phyloP scores from a whole-genome alignment of 2,113 vertebrate species.

The Diglossa brunneiventris region DNA sequence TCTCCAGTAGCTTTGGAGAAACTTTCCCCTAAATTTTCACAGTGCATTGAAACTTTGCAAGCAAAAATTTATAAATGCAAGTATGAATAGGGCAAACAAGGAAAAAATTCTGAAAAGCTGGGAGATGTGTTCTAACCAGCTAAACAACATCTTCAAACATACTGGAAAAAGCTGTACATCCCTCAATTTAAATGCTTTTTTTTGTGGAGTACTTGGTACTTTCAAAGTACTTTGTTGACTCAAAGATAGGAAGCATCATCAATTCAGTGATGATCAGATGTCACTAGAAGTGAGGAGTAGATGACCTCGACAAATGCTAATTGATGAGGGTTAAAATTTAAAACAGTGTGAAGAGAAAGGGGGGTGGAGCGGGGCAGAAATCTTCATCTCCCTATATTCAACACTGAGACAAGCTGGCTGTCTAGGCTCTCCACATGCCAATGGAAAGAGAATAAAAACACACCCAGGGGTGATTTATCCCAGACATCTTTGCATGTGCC shows the following conservation, averaged over 20 bases:
- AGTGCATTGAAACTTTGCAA: background rate
- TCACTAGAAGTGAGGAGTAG: background rate
- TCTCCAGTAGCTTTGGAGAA: background rate
- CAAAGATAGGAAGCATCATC: background rate
- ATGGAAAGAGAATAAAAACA: background rate
- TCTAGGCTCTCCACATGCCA: background rate
- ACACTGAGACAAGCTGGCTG: background rate
- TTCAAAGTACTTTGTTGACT: background rate
- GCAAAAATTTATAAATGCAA: background rate
- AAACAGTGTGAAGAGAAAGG: background rate
- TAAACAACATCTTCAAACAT: background rate
- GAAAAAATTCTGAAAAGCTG: background rate
- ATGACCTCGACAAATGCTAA: background rate
- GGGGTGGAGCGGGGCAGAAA: accelerated
- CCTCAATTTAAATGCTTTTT: background rate
- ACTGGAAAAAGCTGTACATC: background rate
- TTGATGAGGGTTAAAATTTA: background rate
- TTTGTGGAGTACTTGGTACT: background rate
- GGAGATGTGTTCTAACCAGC: background rate
- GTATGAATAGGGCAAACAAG: background rate
- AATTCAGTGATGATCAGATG: background rate
- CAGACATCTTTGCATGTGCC: background rate
- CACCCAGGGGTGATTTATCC: background rate
- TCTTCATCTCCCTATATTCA: background rate
- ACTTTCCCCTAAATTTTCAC: background rate